Conservation (phyloP, 2,888 invertebrate genomes). For the Drosophila greeni region DNA sequence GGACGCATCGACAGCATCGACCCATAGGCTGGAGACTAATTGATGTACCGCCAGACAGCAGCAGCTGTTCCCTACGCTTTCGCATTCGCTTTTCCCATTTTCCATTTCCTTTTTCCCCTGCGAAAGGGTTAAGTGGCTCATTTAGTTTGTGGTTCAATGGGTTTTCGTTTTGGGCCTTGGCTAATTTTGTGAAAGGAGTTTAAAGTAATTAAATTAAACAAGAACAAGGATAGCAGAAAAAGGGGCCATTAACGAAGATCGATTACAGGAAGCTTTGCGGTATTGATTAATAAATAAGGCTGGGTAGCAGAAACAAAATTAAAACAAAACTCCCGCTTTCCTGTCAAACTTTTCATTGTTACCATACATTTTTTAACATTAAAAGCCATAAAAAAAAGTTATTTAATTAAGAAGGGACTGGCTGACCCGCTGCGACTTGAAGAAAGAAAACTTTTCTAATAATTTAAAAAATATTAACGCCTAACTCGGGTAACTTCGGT, state of each 20-base stretch:
- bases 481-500: not conserved
- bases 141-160: conserved; percentile 61
- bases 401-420: conserved; percentile 11
- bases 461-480: conserved; percentile 22
- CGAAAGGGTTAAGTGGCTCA: conserved; percentile 64
- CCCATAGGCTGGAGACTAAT: conserved; percentile 44
- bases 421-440: not conserved
- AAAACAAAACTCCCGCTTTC: not conserved
- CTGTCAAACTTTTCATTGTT: not conserved
- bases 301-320: not conserved
- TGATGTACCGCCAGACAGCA: conserved; percentile 48
- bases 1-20: conserved; percentile 62
- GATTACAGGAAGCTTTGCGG: conserved; percentile 1
- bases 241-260: conserved; percentile 14
- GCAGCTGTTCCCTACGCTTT: conserved; percentile 31
- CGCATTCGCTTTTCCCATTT: conserved; percentile 5
- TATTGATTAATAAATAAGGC: not conserved
- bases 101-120: not conserved
- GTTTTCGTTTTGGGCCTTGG: conserved; percentile 36
- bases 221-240: not conserved
- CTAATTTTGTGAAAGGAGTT: conserved; percentile 50
- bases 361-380: not conserved
- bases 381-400: not conserved
- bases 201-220: conserved; percentile 23
- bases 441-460: conserved; percentile 14